phyloP scores from a whole-genome alignment of 2,888 invertebrate species.

The Cecidostiba fungosa region DNA sequence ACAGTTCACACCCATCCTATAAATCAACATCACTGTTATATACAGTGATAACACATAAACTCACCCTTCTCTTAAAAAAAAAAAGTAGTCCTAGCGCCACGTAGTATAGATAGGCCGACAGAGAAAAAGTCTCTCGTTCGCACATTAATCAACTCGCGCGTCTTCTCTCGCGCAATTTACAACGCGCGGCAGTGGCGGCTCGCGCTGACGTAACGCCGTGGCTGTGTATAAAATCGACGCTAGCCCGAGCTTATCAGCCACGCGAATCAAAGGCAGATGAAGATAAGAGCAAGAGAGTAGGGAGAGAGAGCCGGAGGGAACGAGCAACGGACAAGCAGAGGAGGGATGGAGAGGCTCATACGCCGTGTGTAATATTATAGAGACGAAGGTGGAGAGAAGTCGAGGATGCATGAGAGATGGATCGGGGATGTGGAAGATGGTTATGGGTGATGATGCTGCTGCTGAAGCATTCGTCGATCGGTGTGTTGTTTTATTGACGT shows the following conservation, averaged over 20 bases:
- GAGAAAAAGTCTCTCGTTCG: conserved; percentile 32
- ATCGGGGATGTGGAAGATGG: background rate
- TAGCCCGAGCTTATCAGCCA: conserved; percentile 18
- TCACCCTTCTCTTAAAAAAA: background rate
- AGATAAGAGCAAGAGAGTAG: background rate
- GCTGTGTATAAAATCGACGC: conserved; percentile 13
- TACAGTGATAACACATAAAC: too few relatives aligned
- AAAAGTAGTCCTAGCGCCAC: background rate
- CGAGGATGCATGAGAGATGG: background rate
- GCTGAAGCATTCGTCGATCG: background rate
- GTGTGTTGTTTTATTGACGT: background rate
- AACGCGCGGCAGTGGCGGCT: conserved; percentile 32
- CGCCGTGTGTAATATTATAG: background rate
- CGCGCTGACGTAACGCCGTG: conserved; percentile 29
- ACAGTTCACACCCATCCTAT: too few relatives aligned
- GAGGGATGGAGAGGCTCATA: conserved; percentile 9
- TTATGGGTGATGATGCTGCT: background rate
- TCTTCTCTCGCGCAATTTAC: conserved; percentile 24
- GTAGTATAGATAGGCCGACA: background rate
- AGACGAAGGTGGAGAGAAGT: background rate
- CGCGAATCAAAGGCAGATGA: conserved; percentile 29
- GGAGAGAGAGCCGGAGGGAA: background rate
- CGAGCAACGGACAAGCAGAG: background rate
- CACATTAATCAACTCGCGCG: conserved; percentile 58
- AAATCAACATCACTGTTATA: too few relatives aligned